A percentile compares a stretch with the other conserved stretches of the same genome.
Conservation (phyloP, 2,888 invertebrate genomes). For the Stomorhina lunata region DNA sequence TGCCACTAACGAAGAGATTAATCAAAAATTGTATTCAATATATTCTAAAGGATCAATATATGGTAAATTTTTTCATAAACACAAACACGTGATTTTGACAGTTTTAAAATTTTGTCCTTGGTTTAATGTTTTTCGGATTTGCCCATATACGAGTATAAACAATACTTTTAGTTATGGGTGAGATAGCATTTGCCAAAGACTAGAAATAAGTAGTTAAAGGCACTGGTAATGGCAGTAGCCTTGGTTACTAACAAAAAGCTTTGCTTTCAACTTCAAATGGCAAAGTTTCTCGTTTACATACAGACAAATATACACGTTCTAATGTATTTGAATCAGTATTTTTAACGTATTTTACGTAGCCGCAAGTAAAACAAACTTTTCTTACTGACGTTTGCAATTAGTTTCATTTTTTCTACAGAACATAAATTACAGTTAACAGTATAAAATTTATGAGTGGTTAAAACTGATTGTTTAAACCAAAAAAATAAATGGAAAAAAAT, state of each 20-base stretch:
- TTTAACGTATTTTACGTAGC: slow-evolving; percentile 60
- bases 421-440: slow-evolving; percentile 70
- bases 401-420: slow-evolving; percentile 63
- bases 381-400: slow-evolving; percentile 70
- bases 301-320: background rate
- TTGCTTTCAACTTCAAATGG: slow-evolving; percentile 50
- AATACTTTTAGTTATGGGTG: slow-evolving; percentile 37
- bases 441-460: slow-evolving; percentile 68
- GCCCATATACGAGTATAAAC: background rate
- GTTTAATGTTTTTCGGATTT: no score
- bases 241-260: slow-evolving; percentile 24
- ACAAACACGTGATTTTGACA: no score
- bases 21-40: no score
- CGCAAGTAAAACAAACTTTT: slow-evolving; percentile 68
- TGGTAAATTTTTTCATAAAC: no score
- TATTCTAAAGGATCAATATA: no score
- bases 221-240: slow-evolving; percentile 22
- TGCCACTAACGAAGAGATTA: no score
- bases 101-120: no score
- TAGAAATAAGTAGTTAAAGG: background rate
- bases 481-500: background rate
- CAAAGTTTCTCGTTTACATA: slow-evolving; percentile 22
- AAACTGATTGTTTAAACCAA: slow-evolving; percentile 52
- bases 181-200: slow-evolving; percentile 34
- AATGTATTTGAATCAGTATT: slow-evolving; percentile 48